Base-by-base conservation (phyloP, 2,113 vertebrate genomes). In the Cranoglanis bouderius region DNA sequence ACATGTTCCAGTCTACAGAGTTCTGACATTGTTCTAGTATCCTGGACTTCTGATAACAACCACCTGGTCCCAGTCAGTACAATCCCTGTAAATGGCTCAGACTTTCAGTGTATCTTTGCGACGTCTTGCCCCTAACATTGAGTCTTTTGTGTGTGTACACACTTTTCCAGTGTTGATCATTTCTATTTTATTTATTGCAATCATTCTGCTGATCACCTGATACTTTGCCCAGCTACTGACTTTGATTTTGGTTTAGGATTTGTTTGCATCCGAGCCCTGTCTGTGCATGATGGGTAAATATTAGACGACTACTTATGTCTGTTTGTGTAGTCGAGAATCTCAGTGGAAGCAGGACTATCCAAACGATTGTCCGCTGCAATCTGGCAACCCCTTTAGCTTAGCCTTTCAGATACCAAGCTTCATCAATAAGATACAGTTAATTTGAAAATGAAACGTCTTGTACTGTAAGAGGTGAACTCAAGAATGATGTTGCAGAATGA, bases 1-100 rank as follows among this genome's bases (percentile, higher is more conserved):
- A 67, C 88, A 91, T 85, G 74, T 92, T 91, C 81, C 61, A 87
- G 89, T 88, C 18, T 24, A 77, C 63, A 87, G 83, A 75, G 59
- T 75, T 88, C 53, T 84, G 74, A 59, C 84, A 53, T 24, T 21
- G 32, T 57, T 82, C 6, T 24, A 38, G 32, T 82, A n/a, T 55
- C 9, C 53, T 59, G 80, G 51, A 82, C 80, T 13, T 82, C 9
- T 81, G 77, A 8, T 53, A 49, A 38, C 32, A 38, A 13, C 18
- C 32, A 49, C 49, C 77, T 32, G 13, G 77, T 32, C 26, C 49
- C 16, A 53, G 8, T 78, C 12, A 16, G 75, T 51, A n/a, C 12
- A 49, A 49, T 78, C 26, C 7, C 3, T 55, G 14, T 9, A 19
- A 53, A 19, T 14, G 77, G 2, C n/a, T 53, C 29, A 8, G 18